Percentiles rank a stretch among this genome's conserved stretches.
Evolutionary conservation across 1,140 invertebrate species (phyloP).

Genomic region (Heterodera schachtii): DNA sequence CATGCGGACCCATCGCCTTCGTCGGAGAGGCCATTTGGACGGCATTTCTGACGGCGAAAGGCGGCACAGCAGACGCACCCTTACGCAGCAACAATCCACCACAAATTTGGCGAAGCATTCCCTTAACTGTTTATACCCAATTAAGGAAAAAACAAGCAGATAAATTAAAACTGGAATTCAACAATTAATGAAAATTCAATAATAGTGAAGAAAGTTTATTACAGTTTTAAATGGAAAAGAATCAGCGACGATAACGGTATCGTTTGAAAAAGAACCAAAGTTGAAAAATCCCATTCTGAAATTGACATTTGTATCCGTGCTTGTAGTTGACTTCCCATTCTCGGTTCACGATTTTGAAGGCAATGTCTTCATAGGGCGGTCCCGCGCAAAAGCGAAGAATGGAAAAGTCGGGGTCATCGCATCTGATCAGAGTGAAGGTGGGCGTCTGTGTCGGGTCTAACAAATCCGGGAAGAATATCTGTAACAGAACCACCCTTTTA

Average conservation of each 20-base stretch:
- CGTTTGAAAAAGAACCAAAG: conserved; percentile 98
- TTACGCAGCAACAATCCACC: not conserved
- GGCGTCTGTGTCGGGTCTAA: conserved; percentile 93
- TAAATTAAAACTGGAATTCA: too few relatives aligned
- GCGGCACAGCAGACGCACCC: too few relatives aligned
- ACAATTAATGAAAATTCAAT: too few relatives aligned
- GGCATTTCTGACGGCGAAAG: not conserved
- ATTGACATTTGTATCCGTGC: conserved; percentile 94
- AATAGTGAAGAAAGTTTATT: too few relatives aligned
- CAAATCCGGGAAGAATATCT: conserved; percentile 97
- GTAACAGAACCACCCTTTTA: conserved; percentile 31
- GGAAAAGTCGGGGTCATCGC: conserved; percentile 78
- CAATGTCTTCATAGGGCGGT: conserved; percentile 98
- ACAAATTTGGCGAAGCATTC: not conserved
- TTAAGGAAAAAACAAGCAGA: too few relatives aligned
- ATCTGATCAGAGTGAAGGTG: conserved; percentile 78
- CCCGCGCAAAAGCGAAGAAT: conserved; percentile 91
- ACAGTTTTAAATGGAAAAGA: not conserved
- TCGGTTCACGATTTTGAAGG: conserved; percentile 97
- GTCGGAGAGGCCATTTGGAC: not conserved
- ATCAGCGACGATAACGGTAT: conserved; percentile 88
- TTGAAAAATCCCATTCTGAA: conserved; percentile 99
- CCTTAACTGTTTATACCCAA: too few relatives aligned
- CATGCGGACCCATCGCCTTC: conserved; percentile 25
- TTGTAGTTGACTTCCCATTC: conserved; percentile 99